Conservation (phyloP, 2,888 invertebrate genomes). For the Callyntrura guangdongensis region DNA sequence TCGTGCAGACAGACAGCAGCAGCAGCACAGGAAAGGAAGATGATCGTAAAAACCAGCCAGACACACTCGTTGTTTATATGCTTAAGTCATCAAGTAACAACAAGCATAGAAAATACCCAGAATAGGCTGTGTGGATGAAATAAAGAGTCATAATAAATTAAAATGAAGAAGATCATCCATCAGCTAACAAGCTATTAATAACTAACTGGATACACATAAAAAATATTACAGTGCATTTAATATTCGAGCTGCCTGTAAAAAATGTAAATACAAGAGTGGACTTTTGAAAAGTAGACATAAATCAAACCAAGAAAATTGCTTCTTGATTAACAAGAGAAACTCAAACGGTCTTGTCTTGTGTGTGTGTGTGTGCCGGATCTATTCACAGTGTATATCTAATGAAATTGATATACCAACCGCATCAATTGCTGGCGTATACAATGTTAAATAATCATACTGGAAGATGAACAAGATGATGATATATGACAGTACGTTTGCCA, state of each 20-base stretch:
- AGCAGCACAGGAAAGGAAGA: conserved; percentile 26
- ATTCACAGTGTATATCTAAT: background rate
- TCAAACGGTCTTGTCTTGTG: background rate
- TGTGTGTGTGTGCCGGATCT: background rate
- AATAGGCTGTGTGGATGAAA: background rate
- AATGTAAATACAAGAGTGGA: conserved; percentile 16
- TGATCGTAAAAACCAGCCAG: conserved; percentile 39
- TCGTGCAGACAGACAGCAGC: background rate
- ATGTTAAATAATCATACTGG: no score
- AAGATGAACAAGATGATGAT: background rate
- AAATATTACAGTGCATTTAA: background rate
- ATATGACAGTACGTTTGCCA: background rate
- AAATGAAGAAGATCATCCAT: conserved; percentile 63
- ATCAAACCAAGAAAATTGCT: conserved; percentile 84
- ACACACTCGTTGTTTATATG: background rate
- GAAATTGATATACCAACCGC: no score
- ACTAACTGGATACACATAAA: conserved; percentile 30
- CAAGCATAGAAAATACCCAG: background rate
- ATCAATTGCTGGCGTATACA: no score
- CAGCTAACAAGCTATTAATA: conserved; percentile 69
- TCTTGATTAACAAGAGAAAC: conserved; percentile 80
- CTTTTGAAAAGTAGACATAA: conserved; percentile 70
- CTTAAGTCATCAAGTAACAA: conserved; percentile 5
- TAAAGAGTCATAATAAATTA: conserved; percentile 59
- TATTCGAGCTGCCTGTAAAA: background rate